Conservation (phyloP, 2,888 invertebrate species). For the Aquatica leii region DNA sequence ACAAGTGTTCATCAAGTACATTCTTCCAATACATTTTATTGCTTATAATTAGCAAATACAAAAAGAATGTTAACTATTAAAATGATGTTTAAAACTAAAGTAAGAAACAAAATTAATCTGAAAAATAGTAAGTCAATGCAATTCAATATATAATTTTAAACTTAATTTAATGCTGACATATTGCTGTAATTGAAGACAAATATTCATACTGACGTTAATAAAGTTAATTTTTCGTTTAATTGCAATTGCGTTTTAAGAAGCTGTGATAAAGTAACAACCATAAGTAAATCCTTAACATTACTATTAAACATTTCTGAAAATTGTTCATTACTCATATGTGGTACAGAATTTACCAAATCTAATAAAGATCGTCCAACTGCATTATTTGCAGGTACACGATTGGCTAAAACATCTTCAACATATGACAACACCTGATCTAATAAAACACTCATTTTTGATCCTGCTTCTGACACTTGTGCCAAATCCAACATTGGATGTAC, state of each 20-base stretch:
- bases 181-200: too few species aligned
- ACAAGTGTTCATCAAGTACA: too few species aligned
- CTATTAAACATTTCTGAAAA: constrained; percentile 96
- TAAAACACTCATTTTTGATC: constrained; percentile 76
- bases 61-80: too few species aligned
- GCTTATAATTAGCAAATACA: too few species aligned
- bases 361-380: constrained; percentile 90
- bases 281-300: constrained; percentile 95
- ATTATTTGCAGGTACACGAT: constrained; percentile 79
- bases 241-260: constrained; percentile 96
- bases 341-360: constrained; percentile 90
- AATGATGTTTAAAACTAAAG: too few species aligned
- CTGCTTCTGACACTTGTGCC: constrained; percentile 86
- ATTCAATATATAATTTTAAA: neutral
- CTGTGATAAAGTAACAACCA: constrained; percentile 96
- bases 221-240: constrained; percentile 93
- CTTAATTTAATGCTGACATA: too few species aligned
- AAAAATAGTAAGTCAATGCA: neutral
- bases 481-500: constrained; percentile 57
- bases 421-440: constrained; percentile 83
- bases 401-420: constrained; percentile 91
- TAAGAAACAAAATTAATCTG: too few species aligned
- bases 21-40: too few species aligned
- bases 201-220: constrained; percentile 71
- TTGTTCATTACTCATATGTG: constrained; percentile 88